phyloP scores from a whole-genome alignment of 2,113 vertebrate species.

The Antechinus flavipes region DNA sequence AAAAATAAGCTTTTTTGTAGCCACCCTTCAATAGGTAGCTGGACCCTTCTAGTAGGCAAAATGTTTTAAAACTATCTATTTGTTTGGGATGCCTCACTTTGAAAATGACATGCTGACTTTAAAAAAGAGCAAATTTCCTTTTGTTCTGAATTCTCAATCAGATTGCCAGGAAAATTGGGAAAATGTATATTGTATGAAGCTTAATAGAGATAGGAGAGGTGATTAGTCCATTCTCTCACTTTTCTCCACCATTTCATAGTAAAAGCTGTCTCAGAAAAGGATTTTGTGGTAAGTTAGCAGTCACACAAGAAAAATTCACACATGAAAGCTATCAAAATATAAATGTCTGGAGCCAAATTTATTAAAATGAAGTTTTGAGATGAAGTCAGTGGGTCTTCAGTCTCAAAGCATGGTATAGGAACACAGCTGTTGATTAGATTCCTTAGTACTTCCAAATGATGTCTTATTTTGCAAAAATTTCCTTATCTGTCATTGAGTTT shows the following conservation, averaged over 20 bases:
- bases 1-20: not conserved
- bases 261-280: not conserved
- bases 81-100: not conserved
- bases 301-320: not conserved
- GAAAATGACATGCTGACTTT: not conserved
- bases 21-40: not conserved
- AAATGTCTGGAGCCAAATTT: not conserved
- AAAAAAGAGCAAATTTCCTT: not conserved
- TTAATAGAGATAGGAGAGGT: not conserved
- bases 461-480: not conserved
- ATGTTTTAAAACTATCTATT: not conserved
- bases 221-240: not conserved
- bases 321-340: not conserved
- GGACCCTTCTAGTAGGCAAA: not conserved
- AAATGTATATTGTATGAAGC: not conserved
- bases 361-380: not conserved
- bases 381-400: not conserved
- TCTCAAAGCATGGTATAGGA: not conserved
- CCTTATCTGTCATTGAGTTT: not conserved
- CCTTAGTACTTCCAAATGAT: not conserved
- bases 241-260: not conserved
- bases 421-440: not conserved
- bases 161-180: not conserved
- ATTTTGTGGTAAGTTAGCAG: not conserved
- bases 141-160: not conserved